Percentiles rank a stretch among this genome's conserved stretches.
phyloP scores from a whole-genome alignment of 2,113 vertebrate genomes.

The Zosterops japonicus region DNA sequence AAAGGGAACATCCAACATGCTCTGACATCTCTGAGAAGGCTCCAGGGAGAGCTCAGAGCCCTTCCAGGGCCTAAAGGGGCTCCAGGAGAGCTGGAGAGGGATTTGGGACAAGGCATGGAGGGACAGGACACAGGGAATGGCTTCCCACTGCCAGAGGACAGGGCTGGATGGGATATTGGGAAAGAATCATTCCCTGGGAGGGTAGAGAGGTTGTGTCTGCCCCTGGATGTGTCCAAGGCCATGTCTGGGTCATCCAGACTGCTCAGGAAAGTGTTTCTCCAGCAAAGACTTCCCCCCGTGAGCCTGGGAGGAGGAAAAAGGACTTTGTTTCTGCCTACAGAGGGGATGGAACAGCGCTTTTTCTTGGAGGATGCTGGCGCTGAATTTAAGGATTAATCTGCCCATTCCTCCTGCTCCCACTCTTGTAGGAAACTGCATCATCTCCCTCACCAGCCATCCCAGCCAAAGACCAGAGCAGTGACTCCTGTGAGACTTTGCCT shows the following conservation, averaged over 20 bases:
- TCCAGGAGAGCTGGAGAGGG: not conserved
- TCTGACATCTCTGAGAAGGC: not conserved
- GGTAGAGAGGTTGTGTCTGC: not conserved
- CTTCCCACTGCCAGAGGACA: not conserved
- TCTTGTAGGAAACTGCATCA: not conserved
- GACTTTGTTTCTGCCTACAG: not conserved
- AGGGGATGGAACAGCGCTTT: not conserved
- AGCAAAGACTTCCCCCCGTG: not conserved
- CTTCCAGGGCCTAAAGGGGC: rapidly evolving
- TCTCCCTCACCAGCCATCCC: not conserved
- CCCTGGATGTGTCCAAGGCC: not conserved
- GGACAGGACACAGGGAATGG: not conserved
- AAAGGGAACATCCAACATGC: not conserved
- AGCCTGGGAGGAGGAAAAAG: not conserved
- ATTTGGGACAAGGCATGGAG: rapidly evolving
- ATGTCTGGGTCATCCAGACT: not conserved
- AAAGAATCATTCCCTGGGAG: rapidly evolving
- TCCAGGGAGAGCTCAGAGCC: not conserved
- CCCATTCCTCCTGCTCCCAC: not conserved
- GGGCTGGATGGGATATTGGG: rapidly evolving
- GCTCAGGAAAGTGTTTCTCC: not conserved
- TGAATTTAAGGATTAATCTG: not conserved
- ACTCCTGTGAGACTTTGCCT: not conserved
- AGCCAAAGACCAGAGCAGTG: not conserved
- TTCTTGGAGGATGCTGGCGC: not conserved